Conservation (phyloP, 1,140 invertebrate species). For the Lerema accius region DNA sequence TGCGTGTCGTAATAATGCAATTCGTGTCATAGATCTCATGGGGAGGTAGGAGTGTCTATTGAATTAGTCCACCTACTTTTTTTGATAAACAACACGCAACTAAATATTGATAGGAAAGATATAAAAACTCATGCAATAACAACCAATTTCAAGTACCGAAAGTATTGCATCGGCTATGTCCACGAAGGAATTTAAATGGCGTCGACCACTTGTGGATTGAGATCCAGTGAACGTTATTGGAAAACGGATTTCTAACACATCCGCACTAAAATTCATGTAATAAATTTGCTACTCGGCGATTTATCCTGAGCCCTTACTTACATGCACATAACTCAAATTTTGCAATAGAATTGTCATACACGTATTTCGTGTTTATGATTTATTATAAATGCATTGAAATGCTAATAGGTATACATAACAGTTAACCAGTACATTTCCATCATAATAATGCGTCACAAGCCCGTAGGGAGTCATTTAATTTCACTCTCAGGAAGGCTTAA, state of each 20-base stretch:
- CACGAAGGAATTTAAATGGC: constrained; percentile 51
- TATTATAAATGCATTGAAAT: too few relatives aligned
- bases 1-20: too few relatives aligned
- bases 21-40: too few relatives aligned
- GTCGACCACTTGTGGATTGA: constrained; percentile 76
- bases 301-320: not conserved
- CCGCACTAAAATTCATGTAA: constrained; percentile 14
- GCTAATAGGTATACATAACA: constrained; percentile 7
- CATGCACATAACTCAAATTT: not conserved
- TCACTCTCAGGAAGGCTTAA: constrained; percentile 48
- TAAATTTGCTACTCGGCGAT: not conserved
- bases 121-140: too few relatives aligned
- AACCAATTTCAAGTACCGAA: too few relatives aligned
- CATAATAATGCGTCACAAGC: constrained; percentile 54
- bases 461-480: constrained; percentile 60
- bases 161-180: constrained; percentile 26
- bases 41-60: not conserved
- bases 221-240: constrained; percentile 47
- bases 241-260: constrained; percentile 47
- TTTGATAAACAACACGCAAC: not conserved
- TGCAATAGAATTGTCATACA: not conserved
- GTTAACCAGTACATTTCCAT: constrained; percentile 36
- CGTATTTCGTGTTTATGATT: too few relatives aligned
- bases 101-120: not conserved
- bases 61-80: not conserved